Evolutionary conservation across 2,888 invertebrate genomes (phyloP), one percentile per base, ranked within the genome.

Genomic region (Rotaria sp.): DNA sequence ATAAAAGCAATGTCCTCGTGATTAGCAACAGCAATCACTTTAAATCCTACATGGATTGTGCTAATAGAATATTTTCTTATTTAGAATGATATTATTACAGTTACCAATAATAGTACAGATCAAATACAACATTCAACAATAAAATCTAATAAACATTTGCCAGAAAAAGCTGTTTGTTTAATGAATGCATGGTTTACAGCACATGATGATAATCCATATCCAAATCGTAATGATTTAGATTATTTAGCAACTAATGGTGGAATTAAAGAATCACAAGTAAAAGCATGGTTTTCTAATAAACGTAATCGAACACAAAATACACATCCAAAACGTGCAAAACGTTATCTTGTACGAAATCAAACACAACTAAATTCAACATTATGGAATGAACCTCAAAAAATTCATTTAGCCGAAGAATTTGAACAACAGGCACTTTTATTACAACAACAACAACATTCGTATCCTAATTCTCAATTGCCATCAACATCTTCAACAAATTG

Each of bases 281-380:
- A 52, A 41, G 86, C 86, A n/a, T 86, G 86, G 86, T 86, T 86
- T 84, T 80, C 84, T 26, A 86, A 86, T 59, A 52, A 84, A 45
- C 50, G 86, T 10, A 86, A 86, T 86, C 86, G 86, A 52, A 85
- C 80, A 55, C 85, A 86, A 80, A 86, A 86, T 38, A 86, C 86
- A 30, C 84, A 85, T 18, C 86, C 86, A 4, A 86, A 86, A 30
- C 59, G 86, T 48, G 84, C 84, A n/a, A 86, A 35, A 85, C 48
- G 86, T 74, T 84, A 57, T n/a, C 52, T 86, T 21, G 74, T 67
- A 57, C 84, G 84, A 55, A 84, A 84, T 30, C 59, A 59, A 59
- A 4, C 30, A 30, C 59, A 59, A 59, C 15, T 4, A 13, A 59
- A n/a, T n/a, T 15, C 59, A 30, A n/a, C 4, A 1, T 15, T 30